Evolutionary conservation across 2,113 vertebrate species (phyloP).

Genomic region (Pangasianodon gigas): DNA sequence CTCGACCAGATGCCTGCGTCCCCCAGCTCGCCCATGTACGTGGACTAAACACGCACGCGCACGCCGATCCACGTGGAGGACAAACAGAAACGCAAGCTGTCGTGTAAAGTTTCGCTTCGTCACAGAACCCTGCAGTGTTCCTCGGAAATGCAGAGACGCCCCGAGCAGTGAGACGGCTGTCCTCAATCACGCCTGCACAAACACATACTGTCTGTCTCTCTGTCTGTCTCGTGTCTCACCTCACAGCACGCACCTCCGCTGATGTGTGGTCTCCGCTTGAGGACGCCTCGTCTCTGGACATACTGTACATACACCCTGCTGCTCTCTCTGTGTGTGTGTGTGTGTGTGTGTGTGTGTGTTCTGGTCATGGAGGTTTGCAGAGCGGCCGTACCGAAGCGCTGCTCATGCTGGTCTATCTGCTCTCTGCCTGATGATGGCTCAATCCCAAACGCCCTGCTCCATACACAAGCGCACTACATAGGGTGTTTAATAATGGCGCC

Average conservation of each 20-base stretch:
- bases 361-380: background rate
- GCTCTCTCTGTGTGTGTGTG: background rate
- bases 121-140: conserved; percentile 82
- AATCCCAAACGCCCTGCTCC: background rate
- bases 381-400: background rate
- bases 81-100: conserved; percentile 63
- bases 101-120: conserved; percentile 81
- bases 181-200: conserved; percentile 66
- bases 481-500: background rate
- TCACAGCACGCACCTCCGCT: conserved; percentile 35
- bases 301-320: conserved; percentile 9
- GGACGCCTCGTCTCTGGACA: background rate
- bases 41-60: conserved; percentile 79
- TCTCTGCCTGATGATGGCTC: conserved; percentile 15
- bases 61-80: background rate
- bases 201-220: conserved; percentile 21
- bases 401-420: background rate
- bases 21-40: conserved; percentile 95
- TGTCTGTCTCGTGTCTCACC: conserved; percentile 33
- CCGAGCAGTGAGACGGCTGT: conserved; percentile 84
- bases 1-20: conserved; percentile 97
- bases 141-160: conserved; percentile 70
- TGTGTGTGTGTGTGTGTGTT: conserved; percentile 13
- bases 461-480: background rate
- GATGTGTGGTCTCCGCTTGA: background rate